A percentile compares a stretch with the other conserved stretches of the same genome.
Evolutionary conservation across 2,888 invertebrate species (phyloP).

Genomic region (Volucella bombylans): DNA sequence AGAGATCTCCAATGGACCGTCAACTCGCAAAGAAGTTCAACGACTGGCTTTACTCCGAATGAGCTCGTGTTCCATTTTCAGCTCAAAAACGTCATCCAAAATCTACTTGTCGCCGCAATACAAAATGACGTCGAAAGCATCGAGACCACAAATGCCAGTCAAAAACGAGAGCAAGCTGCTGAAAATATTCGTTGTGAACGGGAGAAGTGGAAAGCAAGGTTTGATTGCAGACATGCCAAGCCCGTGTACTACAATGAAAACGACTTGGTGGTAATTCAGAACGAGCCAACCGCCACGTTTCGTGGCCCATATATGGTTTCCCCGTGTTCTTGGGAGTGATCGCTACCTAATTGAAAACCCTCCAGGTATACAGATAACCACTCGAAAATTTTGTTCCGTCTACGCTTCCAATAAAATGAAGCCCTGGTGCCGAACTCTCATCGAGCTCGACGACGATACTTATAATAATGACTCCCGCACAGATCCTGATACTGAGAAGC

Average conservation of each 20-base stretch:
- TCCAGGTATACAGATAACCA: not conserved
- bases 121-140: too few relatives aligned
- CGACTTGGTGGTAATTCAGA: not conserved
- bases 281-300: not conserved
- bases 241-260: too few relatives aligned
- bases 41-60: conserved; percentile 14
- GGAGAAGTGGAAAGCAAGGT: too few relatives aligned
- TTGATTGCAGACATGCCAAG: too few relatives aligned
- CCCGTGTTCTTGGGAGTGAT: conserved; percentile 7
- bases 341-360: not conserved
- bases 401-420: conserved; percentile 2
- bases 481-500: too few relatives aligned
- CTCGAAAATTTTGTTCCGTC: not conserved
- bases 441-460: not conserved
- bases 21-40: conserved; percentile 17
- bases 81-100: too few relatives aligned
- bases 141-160: too few relatives aligned
- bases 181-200: too few relatives aligned
- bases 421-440: conserved; percentile 10
- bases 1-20: conserved; percentile 28
- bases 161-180: too few relatives aligned
- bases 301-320: not conserved
- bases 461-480: too few relatives aligned
- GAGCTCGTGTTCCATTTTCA: conserved; percentile 34
- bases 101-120: too few relatives aligned